Base-by-base conservation (phyloP, 2,797 vertebrate species). In the Lepus oiostolus region DNA sequence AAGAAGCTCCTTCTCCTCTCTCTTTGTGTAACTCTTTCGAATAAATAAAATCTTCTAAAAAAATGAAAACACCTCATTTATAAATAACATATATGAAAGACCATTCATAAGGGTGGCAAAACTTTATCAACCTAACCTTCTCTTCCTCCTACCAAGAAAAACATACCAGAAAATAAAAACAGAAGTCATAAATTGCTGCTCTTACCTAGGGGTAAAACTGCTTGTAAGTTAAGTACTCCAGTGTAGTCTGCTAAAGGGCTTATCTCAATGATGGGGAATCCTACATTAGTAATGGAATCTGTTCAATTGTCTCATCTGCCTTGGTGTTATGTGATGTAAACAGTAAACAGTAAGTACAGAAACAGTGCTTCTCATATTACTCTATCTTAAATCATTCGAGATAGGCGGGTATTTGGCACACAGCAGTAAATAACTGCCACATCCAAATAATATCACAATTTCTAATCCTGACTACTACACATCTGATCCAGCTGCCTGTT, bases 151-250 rank as follows among this genome's bases (percentile, higher is more conserved):
- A 54, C 16, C 35, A 60, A 86, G 30, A 68, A n/a, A 52, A 84
- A 76, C 35, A 76, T 7, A 35, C 9, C 26, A 65, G 47, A 83
- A 89, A 79, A 68, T 14, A 72, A 54, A 82, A 92, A 80, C n/a
- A 75, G 30, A 62, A 85, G n/a, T 71, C 88, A 19, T 54, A 91
- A 72, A 95, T 17, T 52, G 54, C 17, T 71, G 14, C 47, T 85
- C 17, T 65, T 65, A 32, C 13, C 38, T 5, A 22, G 22, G 68
- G 26, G 8, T 42, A 47, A 82, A 62, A 21, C 2, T 74, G 60
- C 22, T 91, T 28, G 32, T 32, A 26, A 83, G 11, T 50, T 12
- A 35, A 9, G 60, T 12, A 26, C 24, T 62, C 24, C 63, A 88
- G 71, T n/a, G 70, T 75, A 70, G 19, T 68, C 65, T 95, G 32